Base-by-base conservation (phyloP, 2,888 invertebrate species). In the Lapara coniferarum region DNA sequence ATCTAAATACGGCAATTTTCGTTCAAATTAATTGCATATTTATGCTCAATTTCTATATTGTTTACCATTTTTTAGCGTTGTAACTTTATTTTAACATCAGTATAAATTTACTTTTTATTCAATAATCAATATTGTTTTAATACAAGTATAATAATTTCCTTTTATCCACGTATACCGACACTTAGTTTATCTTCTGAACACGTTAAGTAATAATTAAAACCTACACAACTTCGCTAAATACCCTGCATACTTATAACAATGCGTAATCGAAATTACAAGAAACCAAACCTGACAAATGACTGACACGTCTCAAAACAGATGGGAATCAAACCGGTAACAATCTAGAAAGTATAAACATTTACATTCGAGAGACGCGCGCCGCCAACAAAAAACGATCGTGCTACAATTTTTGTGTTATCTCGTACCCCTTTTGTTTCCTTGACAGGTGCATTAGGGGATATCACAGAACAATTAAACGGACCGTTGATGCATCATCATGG, bases 361-460 rank as follows among this genome's bases (percentile, higher is more conserved):
- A 92, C 92, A 90, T 93, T 92, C 81, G 85, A 83, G 79, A 81
- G 78, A 78, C 79, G 77, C 78, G 80, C 63, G 63, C 81, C 77
- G 76, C 81, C 79, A 81, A 83, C 82, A 85, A 83, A 85, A 84
- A 85, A 78, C 73, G 84, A 84, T 84, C 89, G 89, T 88, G 88
- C 87, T 83, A 90, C 91, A 91, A 92, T 92, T 92, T 89, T 84
- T 78, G 86, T 85, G 87, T 91, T 92, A 93, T 93, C 93, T 90
- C 84, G 85, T 79, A 80, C 78, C 76, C 83, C 85, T 89, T 91
- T 93, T 93, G 93, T 93, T 93, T 89, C 85, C 90, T 88, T 93
- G 93, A 93, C 93, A 93, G 93, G 92, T 93, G 92, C 93, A 93
- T 93, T 93, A 93, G 92, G 85, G 86, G 85, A 88, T 93, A 93